Conservation (phyloP, 2,113 vertebrate genomes). For the Nothocercus nigrocapillus region DNA sequence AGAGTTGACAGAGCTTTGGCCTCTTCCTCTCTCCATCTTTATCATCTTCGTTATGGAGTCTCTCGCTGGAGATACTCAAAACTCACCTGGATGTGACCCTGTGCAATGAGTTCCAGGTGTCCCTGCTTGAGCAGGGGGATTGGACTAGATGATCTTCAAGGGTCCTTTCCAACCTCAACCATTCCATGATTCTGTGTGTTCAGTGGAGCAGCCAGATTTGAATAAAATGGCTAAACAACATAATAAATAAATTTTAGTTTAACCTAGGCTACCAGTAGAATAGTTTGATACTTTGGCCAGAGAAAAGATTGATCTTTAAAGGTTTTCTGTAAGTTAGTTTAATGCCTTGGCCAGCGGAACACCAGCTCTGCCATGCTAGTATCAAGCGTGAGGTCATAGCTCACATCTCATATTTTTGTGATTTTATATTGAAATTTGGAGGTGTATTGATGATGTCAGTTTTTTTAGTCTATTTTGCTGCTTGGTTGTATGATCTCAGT, state of each 20-base stretch:
- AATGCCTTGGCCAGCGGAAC: not conserved
- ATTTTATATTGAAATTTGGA: not conserved
- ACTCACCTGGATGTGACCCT: too few species aligned
- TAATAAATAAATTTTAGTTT: not conserved
- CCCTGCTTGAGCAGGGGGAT: too few species aligned
- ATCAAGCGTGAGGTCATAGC: not conserved
- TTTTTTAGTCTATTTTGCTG: not conserved
- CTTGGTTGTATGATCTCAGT: not conserved
- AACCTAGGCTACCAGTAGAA: not conserved
- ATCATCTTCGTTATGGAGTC: too few species aligned
- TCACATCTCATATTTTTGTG: not conserved
- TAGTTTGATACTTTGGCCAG: not conserved
- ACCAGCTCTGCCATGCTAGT: not conserved
- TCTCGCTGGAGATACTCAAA: too few species aligned
- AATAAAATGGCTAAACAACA: not conserved
- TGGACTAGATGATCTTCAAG: too few species aligned
- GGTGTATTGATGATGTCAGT: rapidly evolving
- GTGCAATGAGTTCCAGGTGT: too few species aligned
- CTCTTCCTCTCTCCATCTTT: not conserved
- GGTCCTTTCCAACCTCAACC: too few species aligned
- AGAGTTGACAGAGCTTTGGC: conserved; percentile 30
- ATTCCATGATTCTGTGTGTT: not conserved
- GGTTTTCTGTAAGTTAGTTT: not conserved
- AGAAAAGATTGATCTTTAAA: not conserved
- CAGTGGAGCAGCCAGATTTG: not conserved